A percentile compares a stretch with the other conserved stretches of the same genome.
These are phyloP conservation scores for Semotilus atromaculatus DNA, from an alignment of 2,797 vertebrate genomes.

Conservation along the genomic window DNA sequence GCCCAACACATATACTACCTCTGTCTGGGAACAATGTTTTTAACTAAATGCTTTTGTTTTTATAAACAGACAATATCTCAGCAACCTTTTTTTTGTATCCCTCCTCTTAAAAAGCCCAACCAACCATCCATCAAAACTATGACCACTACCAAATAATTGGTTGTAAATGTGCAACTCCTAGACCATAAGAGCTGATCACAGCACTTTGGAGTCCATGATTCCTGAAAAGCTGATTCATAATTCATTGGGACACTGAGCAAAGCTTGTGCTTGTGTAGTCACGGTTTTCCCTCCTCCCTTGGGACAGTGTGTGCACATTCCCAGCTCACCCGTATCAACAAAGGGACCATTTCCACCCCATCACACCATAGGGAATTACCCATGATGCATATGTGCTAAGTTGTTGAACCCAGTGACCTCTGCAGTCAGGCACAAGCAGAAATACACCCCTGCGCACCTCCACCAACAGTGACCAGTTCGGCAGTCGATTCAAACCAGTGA, in stretches of 20 bases:
- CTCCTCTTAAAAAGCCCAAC: conserved; percentile 1
- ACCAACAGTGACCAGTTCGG: not conserved
- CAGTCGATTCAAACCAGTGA: not conserved
- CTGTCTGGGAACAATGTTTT: not conserved
- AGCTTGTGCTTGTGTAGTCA: not conserved
- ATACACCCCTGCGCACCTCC: not conserved
- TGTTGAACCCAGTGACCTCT: conserved; percentile 23
- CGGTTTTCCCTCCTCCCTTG: not conserved
- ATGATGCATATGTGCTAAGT: conserved; percentile 12
- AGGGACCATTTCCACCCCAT: conserved; percentile 31
- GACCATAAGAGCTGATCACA: conserved; percentile 39
- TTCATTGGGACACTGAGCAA: conserved; percentile 1
- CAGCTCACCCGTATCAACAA: conserved; percentile 31
- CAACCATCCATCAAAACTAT: not conserved
- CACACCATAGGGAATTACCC: conserved; percentile 26
- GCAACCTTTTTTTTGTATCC: not conserved
- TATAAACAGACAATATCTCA: not conserved
- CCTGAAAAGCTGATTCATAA: conserved; percentile 50
- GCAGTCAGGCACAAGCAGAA: not conserved
- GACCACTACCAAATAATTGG: conserved; percentile 1
- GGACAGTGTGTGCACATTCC: not conserved
- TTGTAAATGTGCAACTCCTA: not conserved
- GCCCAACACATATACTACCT: not conserved
- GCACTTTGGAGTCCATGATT: conserved; percentile 23
- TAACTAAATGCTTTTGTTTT: not conserved